A percentile compares a stretch with the other conserved stretches of the same genome.
Conservation (phyloP, 2,797 vertebrate genomes). For the Parambassis ranga region DNA sequence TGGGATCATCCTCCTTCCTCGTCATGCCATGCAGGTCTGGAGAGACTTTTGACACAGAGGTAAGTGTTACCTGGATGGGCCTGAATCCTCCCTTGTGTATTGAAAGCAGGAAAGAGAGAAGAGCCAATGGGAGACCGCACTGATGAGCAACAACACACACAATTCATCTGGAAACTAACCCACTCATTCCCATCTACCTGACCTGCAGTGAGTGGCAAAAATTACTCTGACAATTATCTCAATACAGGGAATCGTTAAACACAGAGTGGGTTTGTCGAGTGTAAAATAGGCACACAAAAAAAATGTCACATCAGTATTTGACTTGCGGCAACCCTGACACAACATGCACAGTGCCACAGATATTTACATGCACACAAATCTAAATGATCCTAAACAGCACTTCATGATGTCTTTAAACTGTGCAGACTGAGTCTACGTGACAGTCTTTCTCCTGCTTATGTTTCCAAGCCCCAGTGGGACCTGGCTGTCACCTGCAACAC, state of each 20-base stretch:
- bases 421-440: neutral
- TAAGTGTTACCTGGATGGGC: slow-evolving; percentile 86
- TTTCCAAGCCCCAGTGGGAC: slow-evolving; percentile 9
- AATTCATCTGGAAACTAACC: slow-evolving; percentile 16
- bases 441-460: neutral
- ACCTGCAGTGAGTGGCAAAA: neutral
- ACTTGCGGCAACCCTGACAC: neutral
- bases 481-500: slow-evolving; percentile 14
- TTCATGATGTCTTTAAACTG: neutral
- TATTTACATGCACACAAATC: neutral
- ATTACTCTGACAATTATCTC: neutral
- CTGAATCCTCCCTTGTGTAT: slow-evolving; percentile 99
- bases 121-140: slow-evolving; percentile 91
- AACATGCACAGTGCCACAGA: neutral
- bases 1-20: slow-evolving; percentile 48
- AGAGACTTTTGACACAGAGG: slow-evolving; percentile 52
- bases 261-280: neutral
- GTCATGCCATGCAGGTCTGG: slow-evolving; percentile 80
- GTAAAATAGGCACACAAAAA: slow-evolving; percentile 2
- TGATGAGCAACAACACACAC: slow-evolving; percentile 53
- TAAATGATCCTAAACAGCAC: slow-evolving; percentile 5
- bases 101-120: slow-evolving; percentile 96
- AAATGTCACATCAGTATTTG: slow-evolving; percentile 10
- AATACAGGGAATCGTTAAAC: neutral
- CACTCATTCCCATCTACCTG: slow-evolving; percentile 4